These are phyloP conservation scores for Phaethon lepturus DNA, from an alignment of 2,113 vertebrate genomes.

Conservation along the genomic window DNA sequence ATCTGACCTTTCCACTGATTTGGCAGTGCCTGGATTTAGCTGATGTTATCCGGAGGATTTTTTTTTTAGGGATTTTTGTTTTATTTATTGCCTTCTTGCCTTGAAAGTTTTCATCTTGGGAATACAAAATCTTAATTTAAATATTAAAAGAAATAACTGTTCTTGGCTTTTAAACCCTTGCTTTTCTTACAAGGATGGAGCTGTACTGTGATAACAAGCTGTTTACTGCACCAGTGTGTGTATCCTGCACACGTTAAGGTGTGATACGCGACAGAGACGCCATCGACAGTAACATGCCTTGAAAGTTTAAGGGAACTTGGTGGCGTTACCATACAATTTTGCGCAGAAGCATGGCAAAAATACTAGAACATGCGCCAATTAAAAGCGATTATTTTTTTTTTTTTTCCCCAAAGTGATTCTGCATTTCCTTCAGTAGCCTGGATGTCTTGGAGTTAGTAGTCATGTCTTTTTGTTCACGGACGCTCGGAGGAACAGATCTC, in stretches of 20 bases:
- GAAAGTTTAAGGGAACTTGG: slow-evolving; percentile 48
- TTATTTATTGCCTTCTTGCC: slow-evolving; percentile 24
- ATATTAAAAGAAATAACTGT: slow-evolving; percentile 39
- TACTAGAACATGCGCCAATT: not conserved
- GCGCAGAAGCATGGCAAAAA: not conserved
- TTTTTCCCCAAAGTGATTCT: not conserved
- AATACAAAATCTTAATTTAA: slow-evolving; percentile 30
- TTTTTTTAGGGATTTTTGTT: not conserved
- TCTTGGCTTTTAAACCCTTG: not conserved
- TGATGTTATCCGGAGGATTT: not conserved
- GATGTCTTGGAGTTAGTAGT: not conserved
- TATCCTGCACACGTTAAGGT: slow-evolving; percentile 1
- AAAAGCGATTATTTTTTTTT: not conserved
- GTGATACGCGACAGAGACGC: not conserved
- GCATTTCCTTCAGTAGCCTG: slow-evolving; percentile 21
- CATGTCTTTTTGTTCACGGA: not conserved
- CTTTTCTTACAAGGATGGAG: not conserved
- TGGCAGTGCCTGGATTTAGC: slow-evolving; percentile 1
- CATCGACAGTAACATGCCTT: not conserved
- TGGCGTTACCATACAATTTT: not conserved
- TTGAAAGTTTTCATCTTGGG: slow-evolving; percentile 26
- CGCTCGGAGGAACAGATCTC: not conserved
- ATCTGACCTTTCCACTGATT: not conserved
- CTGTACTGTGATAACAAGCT: not conserved
- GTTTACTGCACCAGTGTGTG: not conserved